Evolutionary conservation across 1,140 invertebrate species (phyloP).

Genomic region (Atta texana): DNA sequence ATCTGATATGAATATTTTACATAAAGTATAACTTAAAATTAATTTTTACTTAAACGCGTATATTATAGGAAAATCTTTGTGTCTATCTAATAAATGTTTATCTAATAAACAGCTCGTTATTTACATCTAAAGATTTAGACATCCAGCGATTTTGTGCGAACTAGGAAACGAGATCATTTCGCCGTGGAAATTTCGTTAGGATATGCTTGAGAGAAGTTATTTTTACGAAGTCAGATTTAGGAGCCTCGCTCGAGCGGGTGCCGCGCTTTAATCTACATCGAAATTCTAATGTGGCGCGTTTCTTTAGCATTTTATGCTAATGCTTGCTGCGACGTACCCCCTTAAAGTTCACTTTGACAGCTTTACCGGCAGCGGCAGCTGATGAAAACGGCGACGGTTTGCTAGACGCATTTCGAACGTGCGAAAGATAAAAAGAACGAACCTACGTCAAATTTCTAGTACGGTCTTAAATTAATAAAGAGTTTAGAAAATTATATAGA

Average conservation of each 20-base stretch:
- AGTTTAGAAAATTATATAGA: no score
- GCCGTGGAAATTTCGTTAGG: slow-evolving; percentile 48
- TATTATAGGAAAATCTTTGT: not conserved
- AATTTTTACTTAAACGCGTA: not conserved
- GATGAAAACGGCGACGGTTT: slow-evolving; percentile 58
- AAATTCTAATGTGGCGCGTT: slow-evolving; percentile 70
- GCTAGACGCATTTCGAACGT: slow-evolving; percentile 47
- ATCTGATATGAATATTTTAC: not conserved
- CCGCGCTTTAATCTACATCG: slow-evolving; percentile 70
- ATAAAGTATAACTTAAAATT: not conserved
- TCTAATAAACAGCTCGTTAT: not conserved
- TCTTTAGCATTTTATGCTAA: slow-evolving; percentile 74
- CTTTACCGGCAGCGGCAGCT: slow-evolving; percentile 60
- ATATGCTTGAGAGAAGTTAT: slow-evolving; percentile 48
- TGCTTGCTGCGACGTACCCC: slow-evolving; percentile 34
- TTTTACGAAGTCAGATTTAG: slow-evolving; percentile 64
- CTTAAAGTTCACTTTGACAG: slow-evolving; percentile 66
- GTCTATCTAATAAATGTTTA: not conserved
- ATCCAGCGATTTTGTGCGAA: slow-evolving; percentile 8
- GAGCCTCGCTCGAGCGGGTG: slow-evolving; percentile 12
- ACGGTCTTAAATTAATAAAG: not conserved
- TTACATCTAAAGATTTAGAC: not conserved
- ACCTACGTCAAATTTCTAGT: slow-evolving; percentile 5
- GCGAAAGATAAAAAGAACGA: not conserved
- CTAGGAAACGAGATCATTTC: slow-evolving; percentile 32